Percentiles rank a stretch among this genome's conserved stretches.
Conservation (phyloP, 2,113 vertebrate genomes). For the Crotalus horridus region DNA sequence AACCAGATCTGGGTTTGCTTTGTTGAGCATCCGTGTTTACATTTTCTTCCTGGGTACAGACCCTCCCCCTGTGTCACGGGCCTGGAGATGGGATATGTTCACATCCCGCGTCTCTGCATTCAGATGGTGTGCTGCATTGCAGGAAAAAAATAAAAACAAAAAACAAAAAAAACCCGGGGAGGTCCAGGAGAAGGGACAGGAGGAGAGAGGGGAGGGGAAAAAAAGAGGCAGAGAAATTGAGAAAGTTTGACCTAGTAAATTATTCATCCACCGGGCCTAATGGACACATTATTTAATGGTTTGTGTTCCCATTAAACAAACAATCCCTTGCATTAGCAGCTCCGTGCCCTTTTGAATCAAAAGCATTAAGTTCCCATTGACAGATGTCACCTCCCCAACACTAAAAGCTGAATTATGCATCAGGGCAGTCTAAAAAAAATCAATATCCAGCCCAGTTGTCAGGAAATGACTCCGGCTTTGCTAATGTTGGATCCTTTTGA, state of each 20-base stretch:
- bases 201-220: neutral
- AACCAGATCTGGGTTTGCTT: neutral
- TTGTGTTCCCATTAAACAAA: conserved; percentile 57
- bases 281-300: conserved; percentile 62
- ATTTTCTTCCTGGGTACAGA: conserved; percentile 48
- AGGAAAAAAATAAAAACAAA: conserved; percentile 34
- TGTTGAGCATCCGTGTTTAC: conserved; percentile 20
- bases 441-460: conserved; percentile 35
- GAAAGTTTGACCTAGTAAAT: conserved; percentile 48
- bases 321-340: conserved; percentile 48
- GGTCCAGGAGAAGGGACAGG: neutral
- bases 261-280: conserved; percentile 62
- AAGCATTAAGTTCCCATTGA: conserved; percentile 45
- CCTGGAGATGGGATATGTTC: conserved; percentile 45
- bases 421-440: conserved; percentile 39
- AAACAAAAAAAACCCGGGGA: too few relatives aligned
- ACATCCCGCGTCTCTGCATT: conserved; percentile 22
- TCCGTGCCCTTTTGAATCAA: conserved; percentile 49
- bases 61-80: conserved; percentile 22
- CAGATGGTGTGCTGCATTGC: conserved; percentile 59
- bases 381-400: conserved; percentile 43
- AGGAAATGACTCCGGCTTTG: conserved; percentile 43
- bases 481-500: neutral
- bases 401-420: conserved; percentile 47
- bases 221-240: conserved; percentile 20